Percentiles rank a stretch among this genome's conserved stretches.
Evolutionary conservation across 2,888 invertebrate genomes (phyloP).

Genomic region (Meliscaeva auricollis): DNA sequence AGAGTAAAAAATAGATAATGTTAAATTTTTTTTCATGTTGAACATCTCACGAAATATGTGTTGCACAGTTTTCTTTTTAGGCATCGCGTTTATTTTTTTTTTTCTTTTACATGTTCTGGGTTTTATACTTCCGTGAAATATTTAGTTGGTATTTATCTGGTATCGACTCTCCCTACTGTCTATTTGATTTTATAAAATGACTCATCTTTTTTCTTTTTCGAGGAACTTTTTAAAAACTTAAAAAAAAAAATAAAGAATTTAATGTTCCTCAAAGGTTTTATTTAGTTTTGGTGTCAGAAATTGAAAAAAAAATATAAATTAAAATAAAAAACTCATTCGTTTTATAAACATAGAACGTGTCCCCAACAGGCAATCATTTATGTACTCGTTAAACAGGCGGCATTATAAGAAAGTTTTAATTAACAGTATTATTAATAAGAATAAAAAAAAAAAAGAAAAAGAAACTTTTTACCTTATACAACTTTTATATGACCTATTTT

Average conservation of each 20-base stretch:
- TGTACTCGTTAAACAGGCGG: not conserved
- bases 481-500: not conserved
- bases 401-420: conserved; percentile 4
- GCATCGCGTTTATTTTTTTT: too few relatives aligned
- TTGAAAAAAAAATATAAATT: not conserved
- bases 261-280: not conserved
- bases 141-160: conserved; percentile 9
- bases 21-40: conserved; percentile 22
- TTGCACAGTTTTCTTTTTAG: conserved; percentile 21
- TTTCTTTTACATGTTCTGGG: not conserved
- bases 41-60: conserved; percentile 59
- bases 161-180: not conserved
- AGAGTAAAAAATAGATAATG: conserved; percentile 35
- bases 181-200: not conserved
- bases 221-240: too few relatives aligned
- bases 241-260: not conserved
- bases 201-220: not conserved
- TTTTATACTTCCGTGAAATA: conserved; percentile 25
- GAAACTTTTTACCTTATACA: not conserved
- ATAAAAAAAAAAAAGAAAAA: too few relatives aligned
- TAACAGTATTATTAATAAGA: not conserved
- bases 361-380: conserved; percentile 1
- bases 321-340: not conserved
- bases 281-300: conserved; percentile 6
- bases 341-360: not conserved